These are phyloP conservation scores for Pangasius macronema DNA, from an alignment of 2,797 vertebrate genomes.

Conservation along the genomic window DNA sequence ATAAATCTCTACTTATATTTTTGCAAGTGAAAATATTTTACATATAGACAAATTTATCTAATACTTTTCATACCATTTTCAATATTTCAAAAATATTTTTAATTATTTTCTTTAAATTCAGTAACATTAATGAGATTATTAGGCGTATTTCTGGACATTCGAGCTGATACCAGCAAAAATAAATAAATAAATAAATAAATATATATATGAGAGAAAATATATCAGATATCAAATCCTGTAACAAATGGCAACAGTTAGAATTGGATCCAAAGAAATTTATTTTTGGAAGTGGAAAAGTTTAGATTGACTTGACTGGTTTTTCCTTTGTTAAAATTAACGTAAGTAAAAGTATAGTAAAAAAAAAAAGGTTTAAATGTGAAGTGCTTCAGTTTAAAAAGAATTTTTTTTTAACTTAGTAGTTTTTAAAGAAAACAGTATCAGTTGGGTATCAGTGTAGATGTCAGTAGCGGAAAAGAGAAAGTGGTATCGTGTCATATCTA, in stretches of 20 bases:
- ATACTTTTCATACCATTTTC: not conserved
- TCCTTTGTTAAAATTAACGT: not conserved
- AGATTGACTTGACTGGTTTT: not conserved
- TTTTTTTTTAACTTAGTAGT: not conserved
- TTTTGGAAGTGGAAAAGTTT: not conserved
- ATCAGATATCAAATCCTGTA: not conserved
- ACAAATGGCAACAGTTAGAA: not conserved
- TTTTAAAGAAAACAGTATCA: not conserved
- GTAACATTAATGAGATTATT: not conserved
- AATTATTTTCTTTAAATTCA: not conserved
- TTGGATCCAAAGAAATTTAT: not conserved
- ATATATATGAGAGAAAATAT: not conserved
- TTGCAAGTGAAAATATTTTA: not conserved
- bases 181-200: no score
- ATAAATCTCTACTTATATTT: not conserved
- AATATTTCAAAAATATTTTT: not conserved
- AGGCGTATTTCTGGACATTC: not conserved
- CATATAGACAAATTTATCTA: not conserved
- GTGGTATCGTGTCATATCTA: not conserved
- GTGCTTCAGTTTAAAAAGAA: not conserved
- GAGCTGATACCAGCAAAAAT: not conserved
- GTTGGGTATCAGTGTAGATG: no score
- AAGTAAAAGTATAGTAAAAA: not conserved
- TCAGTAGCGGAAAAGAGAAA: no score
- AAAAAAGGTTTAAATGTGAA: not conserved